Evolutionary conservation across 2,888 invertebrate genomes (phyloP).

Genomic region (Leucoma salicis): DNA sequence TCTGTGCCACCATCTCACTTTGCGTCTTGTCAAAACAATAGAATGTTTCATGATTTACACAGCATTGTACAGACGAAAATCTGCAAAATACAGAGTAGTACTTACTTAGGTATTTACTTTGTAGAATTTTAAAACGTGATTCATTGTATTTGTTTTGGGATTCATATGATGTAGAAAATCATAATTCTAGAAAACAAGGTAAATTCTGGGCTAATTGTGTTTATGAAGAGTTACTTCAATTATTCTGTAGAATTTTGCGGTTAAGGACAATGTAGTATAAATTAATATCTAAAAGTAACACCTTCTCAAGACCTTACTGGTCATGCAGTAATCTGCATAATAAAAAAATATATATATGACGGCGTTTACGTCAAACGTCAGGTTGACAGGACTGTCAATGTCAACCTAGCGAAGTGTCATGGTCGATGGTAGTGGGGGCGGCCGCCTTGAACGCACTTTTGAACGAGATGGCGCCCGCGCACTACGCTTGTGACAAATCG

Average conservation of each 20-base stretch:
- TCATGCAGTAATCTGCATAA: too few species aligned
- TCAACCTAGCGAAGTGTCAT: too few species aligned
- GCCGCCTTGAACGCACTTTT: too few species aligned
- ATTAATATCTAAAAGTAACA: too few species aligned
- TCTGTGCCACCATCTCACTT: slow-evolving; percentile 15
- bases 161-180: not conserved
- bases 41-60: slow-evolving; percentile 21
- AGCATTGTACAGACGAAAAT: slow-evolving; percentile 27
- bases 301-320: too few species aligned
- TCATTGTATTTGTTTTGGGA: slow-evolving; percentile 17
- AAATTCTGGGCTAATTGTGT: not conserved
- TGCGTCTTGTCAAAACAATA: slow-evolving; percentile 31
- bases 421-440: too few species aligned
- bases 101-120: not conserved
- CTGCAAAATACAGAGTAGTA: slow-evolving; percentile 5
- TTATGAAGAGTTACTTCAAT: not conserved
- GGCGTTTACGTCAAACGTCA: too few species aligned
- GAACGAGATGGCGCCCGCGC: too few species aligned
- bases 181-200: not conserved
- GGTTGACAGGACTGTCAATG: too few species aligned
- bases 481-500: too few species aligned
- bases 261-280: not conserved
- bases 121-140: slow-evolving; percentile 15
- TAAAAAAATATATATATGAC: too few species aligned
- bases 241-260: not conserved